phyloP scores from a whole-genome alignment of 2,888 invertebrate genomes.

The Anoplius nigerrimus region DNA sequence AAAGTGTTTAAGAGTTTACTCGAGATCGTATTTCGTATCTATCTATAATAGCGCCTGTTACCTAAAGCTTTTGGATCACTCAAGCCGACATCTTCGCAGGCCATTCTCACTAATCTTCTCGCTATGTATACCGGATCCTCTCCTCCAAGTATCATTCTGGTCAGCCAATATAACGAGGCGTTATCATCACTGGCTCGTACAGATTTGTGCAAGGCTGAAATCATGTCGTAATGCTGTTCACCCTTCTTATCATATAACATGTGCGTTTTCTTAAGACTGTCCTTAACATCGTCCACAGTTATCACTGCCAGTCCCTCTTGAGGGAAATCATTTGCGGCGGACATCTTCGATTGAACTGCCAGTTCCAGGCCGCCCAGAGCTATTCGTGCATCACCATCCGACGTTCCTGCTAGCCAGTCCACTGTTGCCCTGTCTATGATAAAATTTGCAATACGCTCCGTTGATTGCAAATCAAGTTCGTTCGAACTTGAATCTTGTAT shows the following conservation, averaged over 20 bases:
- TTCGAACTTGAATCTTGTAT: slow-evolving; percentile 30
- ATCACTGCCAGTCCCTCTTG: slow-evolving; percentile 75
- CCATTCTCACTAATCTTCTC: slow-evolving; percentile 83
- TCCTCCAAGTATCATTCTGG: slow-evolving; percentile 86
- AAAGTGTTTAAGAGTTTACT: background rate
- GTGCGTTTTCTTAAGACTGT: slow-evolving; percentile 86
- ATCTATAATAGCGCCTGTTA: slow-evolving; percentile 39
- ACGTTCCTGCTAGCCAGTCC: slow-evolving; percentile 83
- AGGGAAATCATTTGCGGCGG: slow-evolving; percentile 54
- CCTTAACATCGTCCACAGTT: slow-evolving; percentile 82
- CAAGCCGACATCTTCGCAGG: slow-evolving; percentile 87
- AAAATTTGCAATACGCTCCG: slow-evolving; percentile 52
- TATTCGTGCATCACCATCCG: slow-evolving; percentile 89
- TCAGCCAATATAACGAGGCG: slow-evolving; percentile 89
- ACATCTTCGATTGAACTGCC: slow-evolving; percentile 78
- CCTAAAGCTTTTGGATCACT: slow-evolving; percentile 72
- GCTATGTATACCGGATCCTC: slow-evolving; percentile 89
- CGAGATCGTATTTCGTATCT: no score
- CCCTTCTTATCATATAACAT: slow-evolving; percentile 87
- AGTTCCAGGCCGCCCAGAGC: slow-evolving; percentile 87
- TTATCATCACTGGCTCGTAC: slow-evolving; percentile 88
- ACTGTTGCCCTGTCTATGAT: slow-evolving; percentile 80
- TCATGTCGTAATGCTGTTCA: slow-evolving; percentile 89
- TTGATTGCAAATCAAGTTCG: background rate
- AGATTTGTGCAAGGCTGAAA: slow-evolving; percentile 90